These are phyloP conservation scores for Vanessa cardui DNA, from an alignment of 2,888 invertebrate genomes.

Conservation along the genomic window DNA sequence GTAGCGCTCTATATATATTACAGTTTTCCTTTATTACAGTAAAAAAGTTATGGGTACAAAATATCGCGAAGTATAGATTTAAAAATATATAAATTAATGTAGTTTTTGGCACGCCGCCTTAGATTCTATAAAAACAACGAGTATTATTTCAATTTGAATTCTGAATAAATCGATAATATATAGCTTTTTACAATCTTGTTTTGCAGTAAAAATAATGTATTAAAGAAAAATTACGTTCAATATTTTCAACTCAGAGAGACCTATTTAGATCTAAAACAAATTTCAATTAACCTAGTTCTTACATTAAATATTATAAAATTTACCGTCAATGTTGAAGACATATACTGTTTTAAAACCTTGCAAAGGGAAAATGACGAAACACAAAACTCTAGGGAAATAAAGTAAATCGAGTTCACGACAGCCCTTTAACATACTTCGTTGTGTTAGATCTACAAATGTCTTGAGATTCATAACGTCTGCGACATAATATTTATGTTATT, in stretches of 20 bases:
- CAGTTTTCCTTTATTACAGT: neutral
- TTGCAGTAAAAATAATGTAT: neutral
- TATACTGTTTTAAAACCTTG: constrained; percentile 13
- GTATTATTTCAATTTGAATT: neutral
- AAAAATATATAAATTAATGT: neutral
- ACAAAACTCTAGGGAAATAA: constrained; percentile 28
- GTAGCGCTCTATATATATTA: neutral
- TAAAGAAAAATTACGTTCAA: too few relatives aligned
- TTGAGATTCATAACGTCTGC: constrained; percentile 27
- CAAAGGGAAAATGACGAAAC: constrained; percentile 16
- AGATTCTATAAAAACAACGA: neutral
- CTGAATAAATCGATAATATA: constrained; percentile 2
- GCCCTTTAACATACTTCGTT: constrained; percentile 55
- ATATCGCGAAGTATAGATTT: neutral
- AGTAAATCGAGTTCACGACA: constrained; percentile 59
- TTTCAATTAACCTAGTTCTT: neutral
- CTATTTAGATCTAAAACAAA: neutral
- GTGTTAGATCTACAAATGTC: constrained; percentile 52
- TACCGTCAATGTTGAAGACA: constrained; percentile 13
- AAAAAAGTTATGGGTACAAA: too few relatives aligned
- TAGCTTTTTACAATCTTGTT: constrained; percentile 1
- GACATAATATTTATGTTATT: constrained; percentile 25
- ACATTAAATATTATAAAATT: constrained; percentile 7
- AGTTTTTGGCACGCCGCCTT: constrained; percentile 18
- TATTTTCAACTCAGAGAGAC: neutral